Conservation (phyloP, 2,113 vertebrate genomes). For the Scopus umbretta region DNA sequence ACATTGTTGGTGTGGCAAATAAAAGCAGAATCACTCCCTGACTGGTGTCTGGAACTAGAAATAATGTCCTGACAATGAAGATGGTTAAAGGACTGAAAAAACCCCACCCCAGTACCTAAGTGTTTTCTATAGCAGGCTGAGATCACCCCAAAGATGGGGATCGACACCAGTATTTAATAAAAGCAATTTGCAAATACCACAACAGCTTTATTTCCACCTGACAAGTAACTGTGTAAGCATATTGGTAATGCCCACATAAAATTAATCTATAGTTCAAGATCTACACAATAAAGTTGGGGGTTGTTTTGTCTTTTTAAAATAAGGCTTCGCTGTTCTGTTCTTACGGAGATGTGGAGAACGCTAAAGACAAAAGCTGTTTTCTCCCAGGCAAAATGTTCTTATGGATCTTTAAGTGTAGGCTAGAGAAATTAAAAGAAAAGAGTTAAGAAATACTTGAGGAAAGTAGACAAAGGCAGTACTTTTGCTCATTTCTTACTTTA, state of each 20-base stretch:
- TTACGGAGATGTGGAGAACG: not conserved
- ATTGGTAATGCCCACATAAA: not conserved
- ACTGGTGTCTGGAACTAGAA: not conserved
- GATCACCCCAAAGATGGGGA: not conserved
- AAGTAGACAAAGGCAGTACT: not conserved
- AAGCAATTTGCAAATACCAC: not conserved
- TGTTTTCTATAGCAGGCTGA: not conserved
- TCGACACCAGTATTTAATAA: not conserved
- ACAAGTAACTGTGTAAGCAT: not conserved
- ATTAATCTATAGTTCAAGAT: not conserved
- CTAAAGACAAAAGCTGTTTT: not conserved
- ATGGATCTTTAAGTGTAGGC: not conserved
- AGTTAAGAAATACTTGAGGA: not conserved
- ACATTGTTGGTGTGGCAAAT: not conserved
- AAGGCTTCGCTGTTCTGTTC: not conserved
- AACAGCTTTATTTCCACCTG: not conserved
- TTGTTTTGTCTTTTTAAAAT: not conserved
- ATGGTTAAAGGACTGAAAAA: not conserved
- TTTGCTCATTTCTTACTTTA: not conserved
- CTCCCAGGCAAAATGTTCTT: not conserved
- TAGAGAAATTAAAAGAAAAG: not conserved
- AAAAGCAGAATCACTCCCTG: not conserved
- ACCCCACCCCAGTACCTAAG: accelerated
- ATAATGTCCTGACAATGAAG: not conserved
- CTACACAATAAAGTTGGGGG: not conserved